These are phyloP conservation scores for Rhabditoides inermis DNA, from an alignment of 2,888 invertebrate genomes.

Conservation along the genomic window DNA sequence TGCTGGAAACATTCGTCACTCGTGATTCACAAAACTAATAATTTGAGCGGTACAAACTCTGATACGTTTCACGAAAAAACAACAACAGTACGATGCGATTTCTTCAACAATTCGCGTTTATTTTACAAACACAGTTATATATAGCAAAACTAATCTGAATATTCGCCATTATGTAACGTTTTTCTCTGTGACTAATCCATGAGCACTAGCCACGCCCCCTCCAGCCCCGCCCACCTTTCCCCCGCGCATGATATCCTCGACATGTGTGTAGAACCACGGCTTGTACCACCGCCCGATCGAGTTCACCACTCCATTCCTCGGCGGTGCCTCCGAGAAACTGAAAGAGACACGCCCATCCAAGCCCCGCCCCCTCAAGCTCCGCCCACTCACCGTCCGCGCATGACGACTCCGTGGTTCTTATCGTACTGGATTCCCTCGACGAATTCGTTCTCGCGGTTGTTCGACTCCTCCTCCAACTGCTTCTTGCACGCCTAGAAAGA, in stretches of 20 bases:
- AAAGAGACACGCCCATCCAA: not conserved
- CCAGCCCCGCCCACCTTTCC: slow-evolving; percentile 12
- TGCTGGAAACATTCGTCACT: slow-evolving; percentile 4
- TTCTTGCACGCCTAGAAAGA: slow-evolving; percentile 56
- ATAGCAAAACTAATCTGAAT: too few relatives aligned
- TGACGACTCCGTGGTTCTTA: slow-evolving; percentile 66
- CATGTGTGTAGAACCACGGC: slow-evolving; percentile 77
- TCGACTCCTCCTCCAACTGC: slow-evolving; percentile 59
- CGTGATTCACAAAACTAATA: too few relatives aligned
- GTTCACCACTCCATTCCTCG: slow-evolving; percentile 57
- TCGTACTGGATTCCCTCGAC: slow-evolving; percentile 68
- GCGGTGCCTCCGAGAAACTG: slow-evolving; percentile 35
- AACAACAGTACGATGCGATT: too few relatives aligned
- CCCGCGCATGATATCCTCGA: slow-evolving; percentile 56
- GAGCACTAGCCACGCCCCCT: too few relatives aligned
- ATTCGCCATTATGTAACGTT: too few relatives aligned
- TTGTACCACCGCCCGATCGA: slow-evolving; percentile 70
- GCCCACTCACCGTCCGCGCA: slow-evolving; percentile 66
- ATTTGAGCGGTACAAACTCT: too few relatives aligned
- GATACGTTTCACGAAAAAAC: too few relatives aligned
- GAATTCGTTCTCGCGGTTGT: slow-evolving; percentile 63
- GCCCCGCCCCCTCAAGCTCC: not conserved
- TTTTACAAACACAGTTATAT: too few relatives aligned
- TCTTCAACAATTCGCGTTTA: too few relatives aligned
- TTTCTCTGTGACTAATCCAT: too few relatives aligned